Evolutionary conservation across 2,113 vertebrate genomes (phyloP).

Genomic region (Gnathonemus echidnorhynchus): DNA sequence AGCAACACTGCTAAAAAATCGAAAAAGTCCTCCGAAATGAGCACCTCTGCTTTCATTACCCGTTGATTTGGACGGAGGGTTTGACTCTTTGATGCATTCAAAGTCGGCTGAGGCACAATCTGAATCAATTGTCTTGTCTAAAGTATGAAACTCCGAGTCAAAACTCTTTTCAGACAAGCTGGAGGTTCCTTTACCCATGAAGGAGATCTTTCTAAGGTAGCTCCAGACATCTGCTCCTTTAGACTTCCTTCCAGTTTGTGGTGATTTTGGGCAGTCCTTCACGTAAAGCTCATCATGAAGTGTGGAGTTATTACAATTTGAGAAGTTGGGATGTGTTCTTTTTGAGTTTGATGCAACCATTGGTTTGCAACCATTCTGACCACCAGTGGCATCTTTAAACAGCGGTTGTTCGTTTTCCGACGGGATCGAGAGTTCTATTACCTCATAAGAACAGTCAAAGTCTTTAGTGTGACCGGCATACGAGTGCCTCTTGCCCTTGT

Average conservation of each 20-base stretch:
- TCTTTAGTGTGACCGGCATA: conserved; percentile 73
- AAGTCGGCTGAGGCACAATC: conserved; percentile 64
- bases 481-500: conserved; percentile 72
- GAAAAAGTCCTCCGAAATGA: conserved; percentile 71
- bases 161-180: conserved; percentile 62
- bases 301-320: conserved; percentile 55
- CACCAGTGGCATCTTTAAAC: conserved; percentile 40
- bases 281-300: conserved; percentile 51
- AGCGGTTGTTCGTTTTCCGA: conserved; percentile 54
- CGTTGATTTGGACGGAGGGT: conserved; percentile 44
- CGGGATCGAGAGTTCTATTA: conserved; percentile 60
- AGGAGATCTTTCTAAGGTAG: conserved; percentile 76
- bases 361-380: conserved; percentile 56
- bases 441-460: conserved; percentile 76
- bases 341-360: conserved; percentile 49
- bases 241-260: conserved; percentile 53
- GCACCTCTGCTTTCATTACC: conserved; percentile 54
- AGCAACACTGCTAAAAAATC: conserved; percentile 75
- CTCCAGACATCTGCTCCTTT: conserved; percentile 76
- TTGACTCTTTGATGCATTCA: conserved; percentile 62
- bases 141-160: conserved; percentile 61
- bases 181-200: conserved; percentile 61
- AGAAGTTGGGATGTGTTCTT: conserved; percentile 54
- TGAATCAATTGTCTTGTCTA: conserved; percentile 63
- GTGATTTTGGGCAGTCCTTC: conserved; percentile 52